These are phyloP conservation scores for Ceratina calcarata DNA, from an alignment of 1,140 invertebrate species.

Conservation along the genomic window DNA sequence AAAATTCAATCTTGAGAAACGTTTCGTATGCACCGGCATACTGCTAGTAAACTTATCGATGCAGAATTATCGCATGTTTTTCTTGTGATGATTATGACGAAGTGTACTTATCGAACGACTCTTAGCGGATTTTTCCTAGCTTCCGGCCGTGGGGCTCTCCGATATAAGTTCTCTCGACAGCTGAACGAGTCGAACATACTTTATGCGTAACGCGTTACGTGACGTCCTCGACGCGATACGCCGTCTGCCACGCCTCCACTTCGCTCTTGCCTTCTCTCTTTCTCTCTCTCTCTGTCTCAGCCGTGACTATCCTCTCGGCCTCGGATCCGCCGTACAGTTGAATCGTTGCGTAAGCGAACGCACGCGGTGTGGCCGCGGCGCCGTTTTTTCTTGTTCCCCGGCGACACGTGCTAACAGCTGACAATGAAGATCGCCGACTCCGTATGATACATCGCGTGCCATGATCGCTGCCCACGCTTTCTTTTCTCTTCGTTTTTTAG, in stretches of 20 bases:
- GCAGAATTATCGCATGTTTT: not conserved
- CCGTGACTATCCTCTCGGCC: not conserved
- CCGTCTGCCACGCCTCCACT: constrained; percentile 31
- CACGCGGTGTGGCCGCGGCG: not conserved
- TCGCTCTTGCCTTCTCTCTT: not conserved
- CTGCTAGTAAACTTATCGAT: not conserved
- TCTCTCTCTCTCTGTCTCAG: not conserved
- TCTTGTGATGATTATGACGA: not conserved
- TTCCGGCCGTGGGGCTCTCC: not conserved
- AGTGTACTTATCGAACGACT: not conserved
- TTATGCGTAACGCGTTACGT: constrained; percentile 39
- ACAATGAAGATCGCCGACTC: constrained; percentile 16
- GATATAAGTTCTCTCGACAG: not conserved
- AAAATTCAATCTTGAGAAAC: too few species aligned
- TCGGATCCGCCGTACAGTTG: constrained; percentile 12
- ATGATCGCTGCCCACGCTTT: not conserved
- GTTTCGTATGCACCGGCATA: too few species aligned
- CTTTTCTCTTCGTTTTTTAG: not conserved
- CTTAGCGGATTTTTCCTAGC: constrained; percentile 5
- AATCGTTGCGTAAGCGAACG: constrained; percentile 33
- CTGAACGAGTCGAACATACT: constrained; percentile 1
- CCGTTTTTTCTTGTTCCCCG: constrained; percentile 19
- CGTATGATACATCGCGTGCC: constrained; percentile 13
- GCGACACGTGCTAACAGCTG: constrained; percentile 44
- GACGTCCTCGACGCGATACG: constrained; percentile 21